A percentile compares a stretch with the other conserved stretches of the same genome.
These are phyloP conservation scores for Camptogramma bilineatum DNA, from an alignment of 2,888 invertebrate species.

Conservation along the genomic window DNA sequence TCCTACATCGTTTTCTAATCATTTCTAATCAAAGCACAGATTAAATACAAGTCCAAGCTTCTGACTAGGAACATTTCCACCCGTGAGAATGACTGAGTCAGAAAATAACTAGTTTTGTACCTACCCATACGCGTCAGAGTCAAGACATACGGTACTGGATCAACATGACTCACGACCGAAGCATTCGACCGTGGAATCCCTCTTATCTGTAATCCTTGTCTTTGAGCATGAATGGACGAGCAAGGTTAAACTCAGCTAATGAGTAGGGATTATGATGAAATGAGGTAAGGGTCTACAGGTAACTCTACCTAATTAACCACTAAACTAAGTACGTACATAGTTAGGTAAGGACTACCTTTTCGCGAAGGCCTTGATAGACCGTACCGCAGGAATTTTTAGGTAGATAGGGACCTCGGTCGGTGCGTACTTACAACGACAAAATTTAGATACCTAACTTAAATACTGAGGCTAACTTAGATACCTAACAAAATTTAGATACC, in stretches of 20 bases:
- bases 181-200: slow-evolving; percentile 66
- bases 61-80: too few relatives aligned
- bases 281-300: neutral
- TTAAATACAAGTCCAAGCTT: too few relatives aligned
- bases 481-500: too few relatives aligned
- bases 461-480: too few relatives aligned
- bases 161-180: slow-evolving; percentile 64
- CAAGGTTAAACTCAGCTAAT: slow-evolving; percentile 23
- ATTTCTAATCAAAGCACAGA: too few relatives aligned
- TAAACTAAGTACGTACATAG: neutral
- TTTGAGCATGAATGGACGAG: slow-evolving; percentile 22
- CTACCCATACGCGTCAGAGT: slow-evolving; percentile 14
- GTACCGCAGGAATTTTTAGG: too few relatives aligned
- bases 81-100: slow-evolving; percentile 53
- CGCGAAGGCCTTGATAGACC: neutral
- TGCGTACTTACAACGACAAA: too few relatives aligned
- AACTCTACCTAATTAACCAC: neutral
- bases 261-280: slow-evolving; percentile 12
- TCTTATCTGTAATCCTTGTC: slow-evolving; percentile 39
- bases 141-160: slow-evolving; percentile 50
- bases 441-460: too few relatives aligned
- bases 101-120: slow-evolving; percentile 54
- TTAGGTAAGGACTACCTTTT: neutral
- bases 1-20: too few relatives aligned
- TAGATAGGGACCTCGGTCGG: too few relatives aligned